A percentile compares a stretch with the other conserved stretches of the same genome.
These are phyloP conservation scores for Fratercula arctica DNA, from an alignment of 2,797 vertebrate species.

Conservation along the genomic window DNA sequence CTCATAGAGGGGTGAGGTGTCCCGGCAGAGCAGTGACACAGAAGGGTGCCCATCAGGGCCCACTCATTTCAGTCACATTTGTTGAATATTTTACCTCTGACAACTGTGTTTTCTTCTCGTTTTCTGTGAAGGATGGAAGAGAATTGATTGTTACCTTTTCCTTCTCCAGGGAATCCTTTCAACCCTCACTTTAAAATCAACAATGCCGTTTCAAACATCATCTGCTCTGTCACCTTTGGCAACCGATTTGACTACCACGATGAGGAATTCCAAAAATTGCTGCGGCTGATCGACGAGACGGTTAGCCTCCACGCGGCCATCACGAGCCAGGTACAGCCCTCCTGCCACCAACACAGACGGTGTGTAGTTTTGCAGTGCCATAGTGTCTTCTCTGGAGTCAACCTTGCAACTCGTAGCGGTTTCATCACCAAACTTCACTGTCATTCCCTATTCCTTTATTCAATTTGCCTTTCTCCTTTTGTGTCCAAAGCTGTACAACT, in stretches of 20 bases:
- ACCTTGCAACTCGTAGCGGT: accelerated
- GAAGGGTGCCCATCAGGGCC: too few species aligned
- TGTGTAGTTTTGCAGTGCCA: not conserved
- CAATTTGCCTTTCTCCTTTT: not conserved
- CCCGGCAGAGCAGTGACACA: not conserved
- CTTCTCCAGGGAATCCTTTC: conserved; percentile 68
- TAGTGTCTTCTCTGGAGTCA: not conserved
- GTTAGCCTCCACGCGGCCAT: accelerated
- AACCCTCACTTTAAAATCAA: conserved; percentile 67
- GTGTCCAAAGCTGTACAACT: conserved; percentile 57
- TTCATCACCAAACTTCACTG: not conserved
- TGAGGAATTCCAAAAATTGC: conserved; percentile 56
- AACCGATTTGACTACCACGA: conserved; percentile 73
- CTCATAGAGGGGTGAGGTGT: accelerated
- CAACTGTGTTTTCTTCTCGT: not conserved
- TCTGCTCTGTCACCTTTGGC: conserved; percentile 73
- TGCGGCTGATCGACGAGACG: not conserved
- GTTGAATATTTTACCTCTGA: not conserved
- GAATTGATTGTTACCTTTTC: not conserved
- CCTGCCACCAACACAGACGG: accelerated
- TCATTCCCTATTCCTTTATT: not conserved
- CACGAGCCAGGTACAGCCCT: conserved; percentile 40
- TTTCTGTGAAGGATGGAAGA: not conserved
- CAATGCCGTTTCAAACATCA: conserved; percentile 73
- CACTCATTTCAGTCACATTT: accelerated